Evolutionary conservation across 2,888 invertebrate species (phyloP).

Genomic region (Chymomyza caudatula): DNA sequence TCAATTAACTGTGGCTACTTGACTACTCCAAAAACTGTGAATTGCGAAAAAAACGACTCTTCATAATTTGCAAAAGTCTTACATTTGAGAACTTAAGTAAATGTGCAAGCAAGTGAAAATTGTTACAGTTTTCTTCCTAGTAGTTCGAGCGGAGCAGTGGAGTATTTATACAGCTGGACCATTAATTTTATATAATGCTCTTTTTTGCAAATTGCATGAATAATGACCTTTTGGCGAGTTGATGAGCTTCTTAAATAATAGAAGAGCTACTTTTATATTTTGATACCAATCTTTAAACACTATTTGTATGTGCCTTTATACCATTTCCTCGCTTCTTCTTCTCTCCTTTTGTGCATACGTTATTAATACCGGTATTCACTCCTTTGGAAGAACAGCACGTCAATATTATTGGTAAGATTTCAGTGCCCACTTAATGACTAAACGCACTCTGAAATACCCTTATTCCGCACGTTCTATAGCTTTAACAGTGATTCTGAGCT

Average conservation of each 20-base stretch:
- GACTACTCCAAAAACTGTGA: not conserved
- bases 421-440: no score
- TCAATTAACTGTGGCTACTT: constrained; percentile 6
- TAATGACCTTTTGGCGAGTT: not conserved
- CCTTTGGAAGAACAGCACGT: no score
- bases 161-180: not conserved
- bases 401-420: no score
- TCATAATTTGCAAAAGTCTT: not conserved
- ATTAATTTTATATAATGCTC: not conserved
- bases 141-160: not conserved
- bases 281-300: no score
- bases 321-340: no score
- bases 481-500: no score
- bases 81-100: not conserved
- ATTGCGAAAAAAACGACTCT: not conserved
- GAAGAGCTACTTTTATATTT: not conserved
- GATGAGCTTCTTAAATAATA: not conserved
- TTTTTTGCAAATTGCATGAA: not conserved
- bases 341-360: no score
- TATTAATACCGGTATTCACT: no score
- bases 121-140: not conserved
- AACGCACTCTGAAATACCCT: no score
- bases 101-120: not conserved
- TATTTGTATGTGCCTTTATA: no score
- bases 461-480: no score